Base-by-base conservation (phyloP, 2,888 invertebrate genomes). In the Biston betularia region DNA sequence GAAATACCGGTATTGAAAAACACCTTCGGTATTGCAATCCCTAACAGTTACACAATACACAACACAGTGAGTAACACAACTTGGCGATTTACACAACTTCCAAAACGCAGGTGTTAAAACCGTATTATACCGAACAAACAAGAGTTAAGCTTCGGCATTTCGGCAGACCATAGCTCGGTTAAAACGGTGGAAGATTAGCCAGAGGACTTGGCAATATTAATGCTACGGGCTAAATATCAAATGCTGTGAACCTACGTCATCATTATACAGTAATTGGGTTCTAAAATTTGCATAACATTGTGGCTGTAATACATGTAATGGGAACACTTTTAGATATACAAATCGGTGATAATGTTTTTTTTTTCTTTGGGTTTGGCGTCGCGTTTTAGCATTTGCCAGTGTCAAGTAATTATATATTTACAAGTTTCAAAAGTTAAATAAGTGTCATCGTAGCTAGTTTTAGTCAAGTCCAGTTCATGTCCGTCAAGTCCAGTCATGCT, bases 81-180 rank as follows among this genome's bases (percentile, higher is more conserved):
- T 81, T 56, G 34, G n/a, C 52, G n/a, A 56, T 46, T 67, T 58
- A 53, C 85, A 86, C 85, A 89, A 89, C 83, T 85, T 81, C 75
- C 80, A 79, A 62, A 89, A 84, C 89, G 85, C 91, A 90, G 90
- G 92, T 92, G 92, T 89, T 91, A 90, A 91, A 90, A 90, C 85
- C 89, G 86, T 88, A 91, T 90, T 90, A 92, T 73, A 82, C 82
- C 84, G 82, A 81, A 90, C 93, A 92, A 93, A 93, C 90, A 92
- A 89, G 89, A 87, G 90, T 81, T 92, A 92, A 92, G 90, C 89
- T 68, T 81, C 79, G 85, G 87, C 86, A 87, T 89, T 69, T 88
- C 88, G 86, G 87, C 84, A 84, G 80, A 85, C 87, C 86, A 86
- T 84, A 81, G 83, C 87, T 83, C 80, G 82, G 82, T 77, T 84